These are phyloP conservation scores for Anagrus nilaparvatae DNA, from an alignment of 1,140 invertebrate genomes.

Conservation along the genomic window DNA sequence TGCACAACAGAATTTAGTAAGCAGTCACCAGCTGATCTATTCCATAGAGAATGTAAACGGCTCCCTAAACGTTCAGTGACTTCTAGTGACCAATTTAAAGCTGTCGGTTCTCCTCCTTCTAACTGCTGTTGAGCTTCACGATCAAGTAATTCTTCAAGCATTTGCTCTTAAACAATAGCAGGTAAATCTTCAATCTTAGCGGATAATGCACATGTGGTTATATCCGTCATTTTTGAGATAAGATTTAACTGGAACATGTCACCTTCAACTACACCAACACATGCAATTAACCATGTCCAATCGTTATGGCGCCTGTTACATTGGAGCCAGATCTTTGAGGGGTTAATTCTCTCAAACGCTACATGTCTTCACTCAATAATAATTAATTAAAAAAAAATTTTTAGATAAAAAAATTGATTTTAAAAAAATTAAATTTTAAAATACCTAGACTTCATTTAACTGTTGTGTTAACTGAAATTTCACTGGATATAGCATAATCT, in stretches of 20 bases:
- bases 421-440: no score
- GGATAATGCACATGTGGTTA: conserved; percentile 80
- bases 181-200: conserved; percentile 82
- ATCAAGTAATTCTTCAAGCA: conserved; percentile 90
- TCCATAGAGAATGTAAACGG: conserved; percentile 93
- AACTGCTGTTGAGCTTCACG: conserved; percentile 88
- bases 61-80: conserved; percentile 68
- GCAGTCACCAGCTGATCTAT: conserved; percentile 92
- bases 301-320: conserved; percentile 63
- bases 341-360: conserved; percentile 46
- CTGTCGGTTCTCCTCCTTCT: conserved; percentile 70
- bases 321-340: conserved; percentile 38
- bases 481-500: no score
- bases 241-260: conserved; percentile 74
- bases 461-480: no score
- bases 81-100: conserved; percentile 90
- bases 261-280: conserved; percentile 78
- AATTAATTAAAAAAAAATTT: no score
- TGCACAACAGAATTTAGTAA: conserved; percentile 89
- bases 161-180: conserved; percentile 74
- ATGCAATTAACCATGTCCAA: conserved; percentile 88
- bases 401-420: no score
- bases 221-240: conserved; percentile 81
- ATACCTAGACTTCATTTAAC: no score
- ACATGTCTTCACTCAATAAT: conserved; percentile 73